Base-by-base conservation (phyloP, 2,797 vertebrate species). In the Danionella dracula region DNA sequence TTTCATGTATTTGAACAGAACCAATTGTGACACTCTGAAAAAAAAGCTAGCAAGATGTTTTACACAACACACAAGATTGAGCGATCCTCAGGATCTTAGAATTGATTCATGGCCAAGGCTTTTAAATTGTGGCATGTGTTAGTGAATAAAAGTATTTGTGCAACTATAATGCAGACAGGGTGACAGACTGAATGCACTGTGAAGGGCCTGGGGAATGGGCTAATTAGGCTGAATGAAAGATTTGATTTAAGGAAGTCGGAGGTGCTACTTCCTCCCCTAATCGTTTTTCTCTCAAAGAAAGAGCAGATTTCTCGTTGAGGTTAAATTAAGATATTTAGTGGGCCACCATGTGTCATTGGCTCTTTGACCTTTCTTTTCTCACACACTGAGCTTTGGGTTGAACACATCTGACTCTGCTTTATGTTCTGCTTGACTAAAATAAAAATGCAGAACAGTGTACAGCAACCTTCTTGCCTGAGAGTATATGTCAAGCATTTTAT, bases 161-260 rank as follows among this genome's bases (percentile, higher is more conserved):
- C 66, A 75, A 72, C 75, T 76, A 79, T 76, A 78, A 80, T 66
- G 61, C 58, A 66, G 58, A 53, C 23, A 48, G 67, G 73, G 70
- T 84, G 83, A 81, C 75, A 83, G 77, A 21, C 44, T 74, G 70
- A 83, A 78, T 66, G 70, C 68, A 74, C 72, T 55, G 68, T 71
- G 75, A 70, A 64, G 8, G 61, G 69, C 68, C 75, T 50, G 67
- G 71, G 74, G 78, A 68, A 83, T 77, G 81, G 79, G 81, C 76
- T 87, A 87, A 86, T 85, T 83, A 78, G 70, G 56, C 74, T 79
- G 74, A 84, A 85, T 81, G 60, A 70, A 80, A 80, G 72, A 81
- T 83, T 83, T 83, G 76, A 78, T 83, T 84, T 76, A 77, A 83
- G 70, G 53, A 74, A 78, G 78, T 72, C 76, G 81, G 81, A 83